Percentiles rank a stretch among this genome's conserved stretches.
Evolutionary conservation across 2,888 invertebrate genomes (phyloP).

Genomic region (Nemoura dubitans): DNA sequence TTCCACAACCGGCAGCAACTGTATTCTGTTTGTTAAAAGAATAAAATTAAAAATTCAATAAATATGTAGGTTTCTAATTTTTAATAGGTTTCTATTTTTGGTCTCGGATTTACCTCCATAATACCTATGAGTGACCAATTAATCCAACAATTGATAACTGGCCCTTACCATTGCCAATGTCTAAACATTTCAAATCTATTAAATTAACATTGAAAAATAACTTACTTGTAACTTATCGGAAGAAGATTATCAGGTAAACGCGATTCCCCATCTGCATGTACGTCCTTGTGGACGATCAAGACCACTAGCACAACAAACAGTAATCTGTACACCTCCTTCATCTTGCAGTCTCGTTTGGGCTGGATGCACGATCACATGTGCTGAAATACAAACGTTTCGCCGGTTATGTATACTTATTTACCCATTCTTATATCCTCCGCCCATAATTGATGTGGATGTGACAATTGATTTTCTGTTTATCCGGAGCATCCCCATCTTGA

Average conservation of each 20-base stretch:
- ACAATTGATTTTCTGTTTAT: not conserved
- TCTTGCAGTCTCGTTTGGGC: not conserved
- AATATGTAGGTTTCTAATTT: not conserved
- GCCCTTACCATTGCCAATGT: no score
- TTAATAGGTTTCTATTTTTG: no score
- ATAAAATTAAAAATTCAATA: not conserved
- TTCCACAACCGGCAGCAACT: slow-evolving; percentile 57
- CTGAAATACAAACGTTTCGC: not conserved
- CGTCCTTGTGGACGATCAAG: not conserved
- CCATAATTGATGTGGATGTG: not conserved
- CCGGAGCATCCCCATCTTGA: not conserved
- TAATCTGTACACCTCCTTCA: not conserved
- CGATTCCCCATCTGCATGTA: not conserved
- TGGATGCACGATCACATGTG: not conserved
- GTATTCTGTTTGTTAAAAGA: slow-evolving; percentile 30
- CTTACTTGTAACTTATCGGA: slow-evolving; percentile 29
- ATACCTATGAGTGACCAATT: no score
- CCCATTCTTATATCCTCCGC: no score
- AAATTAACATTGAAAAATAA: not conserved
- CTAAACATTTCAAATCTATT: no score
- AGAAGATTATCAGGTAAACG: slow-evolving; percentile 13
- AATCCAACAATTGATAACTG: not conserved
- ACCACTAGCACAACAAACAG: not conserved
- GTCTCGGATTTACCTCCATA: no score
- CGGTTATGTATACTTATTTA: not conserved